These are phyloP conservation scores for Tetraodon nigroviridis DNA, from an alignment of 2,113 vertebrate genomes.

Conservation along the genomic window DNA sequence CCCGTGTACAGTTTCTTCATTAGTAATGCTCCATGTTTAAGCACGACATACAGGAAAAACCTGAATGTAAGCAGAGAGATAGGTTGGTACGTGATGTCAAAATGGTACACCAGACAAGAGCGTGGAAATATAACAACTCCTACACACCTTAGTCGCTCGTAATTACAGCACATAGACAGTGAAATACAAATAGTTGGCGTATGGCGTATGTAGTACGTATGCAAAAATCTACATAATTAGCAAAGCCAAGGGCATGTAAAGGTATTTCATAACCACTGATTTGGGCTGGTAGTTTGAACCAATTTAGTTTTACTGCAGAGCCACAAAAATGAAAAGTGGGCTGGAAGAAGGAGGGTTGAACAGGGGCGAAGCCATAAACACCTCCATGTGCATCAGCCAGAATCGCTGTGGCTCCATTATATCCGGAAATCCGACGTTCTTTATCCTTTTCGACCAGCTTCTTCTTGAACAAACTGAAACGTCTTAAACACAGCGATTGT, in stretches of 20 bases:
- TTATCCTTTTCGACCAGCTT: conserved; percentile 22
- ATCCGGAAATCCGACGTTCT: not conserved
- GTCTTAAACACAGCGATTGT: conserved; percentile 14
- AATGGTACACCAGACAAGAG: no score
- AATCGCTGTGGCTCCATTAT: conserved; percentile 46
- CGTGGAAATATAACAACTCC: no score
- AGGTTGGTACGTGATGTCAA: no score
- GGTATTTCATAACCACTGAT: conserved; percentile 13
- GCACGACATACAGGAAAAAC: not conserved
- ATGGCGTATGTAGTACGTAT: no score
- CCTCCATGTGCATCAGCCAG: conserved; percentile 30
- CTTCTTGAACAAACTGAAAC: not conserved
- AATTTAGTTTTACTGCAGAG: no score
- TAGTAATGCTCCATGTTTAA: not conserved
- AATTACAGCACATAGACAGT: no score
- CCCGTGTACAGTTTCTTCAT: no score
- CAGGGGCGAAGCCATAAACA: conserved; percentile 54
- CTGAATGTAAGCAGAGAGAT: not conserved
- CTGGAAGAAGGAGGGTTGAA: conserved; percentile 31
- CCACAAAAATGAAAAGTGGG: conserved; percentile 18
- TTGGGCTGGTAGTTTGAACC: conserved; percentile 24
- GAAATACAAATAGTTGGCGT: no score
- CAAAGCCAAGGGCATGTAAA: no score
- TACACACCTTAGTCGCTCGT: no score
- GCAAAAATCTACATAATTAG: no score